These are phyloP conservation scores for Trinorchestia longiramus DNA, from an alignment of 1,140 invertebrate species.

Conservation along the genomic window DNA sequence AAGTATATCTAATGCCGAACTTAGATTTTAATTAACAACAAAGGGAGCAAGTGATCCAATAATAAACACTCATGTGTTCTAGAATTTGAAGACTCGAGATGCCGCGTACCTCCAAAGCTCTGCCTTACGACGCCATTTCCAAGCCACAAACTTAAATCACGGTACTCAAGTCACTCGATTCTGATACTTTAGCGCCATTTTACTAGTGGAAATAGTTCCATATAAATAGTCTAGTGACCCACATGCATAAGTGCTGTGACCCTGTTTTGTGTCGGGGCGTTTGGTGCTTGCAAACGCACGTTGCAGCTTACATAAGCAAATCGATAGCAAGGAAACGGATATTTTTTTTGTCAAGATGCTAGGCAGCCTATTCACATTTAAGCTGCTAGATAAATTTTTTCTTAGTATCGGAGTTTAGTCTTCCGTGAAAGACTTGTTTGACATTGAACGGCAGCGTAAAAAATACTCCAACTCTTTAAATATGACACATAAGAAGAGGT, in stretches of 20 bases:
- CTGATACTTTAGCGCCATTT: not conserved
- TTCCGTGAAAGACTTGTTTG: not conserved
- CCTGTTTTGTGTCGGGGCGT: not conserved
- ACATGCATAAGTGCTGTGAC: not conserved
- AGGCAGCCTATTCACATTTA: not conserved
- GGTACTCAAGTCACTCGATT: not conserved
- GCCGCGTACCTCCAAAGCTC: not conserved
- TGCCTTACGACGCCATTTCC: not conserved
- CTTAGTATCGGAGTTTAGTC: not conserved
- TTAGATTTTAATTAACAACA: too few relatives aligned
- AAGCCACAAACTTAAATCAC: not conserved
- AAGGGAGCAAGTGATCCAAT: not conserved
- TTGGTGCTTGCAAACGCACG: not conserved
- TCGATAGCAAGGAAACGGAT: not conserved
- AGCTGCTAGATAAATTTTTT: not conserved
- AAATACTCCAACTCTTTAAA: not conserved
- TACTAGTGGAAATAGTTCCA: not conserved
- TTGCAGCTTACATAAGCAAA: not conserved
- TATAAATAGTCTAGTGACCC: not conserved
- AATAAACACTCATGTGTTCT: not conserved
- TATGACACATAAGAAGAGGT: not conserved
- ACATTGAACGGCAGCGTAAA: not conserved
- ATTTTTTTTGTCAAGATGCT: not conserved
- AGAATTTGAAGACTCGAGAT: not conserved
- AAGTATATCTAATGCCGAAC: too few relatives aligned